Base-by-base conservation (phyloP, 2,888 invertebrate genomes). In the Strigamia crassipes region DNA sequence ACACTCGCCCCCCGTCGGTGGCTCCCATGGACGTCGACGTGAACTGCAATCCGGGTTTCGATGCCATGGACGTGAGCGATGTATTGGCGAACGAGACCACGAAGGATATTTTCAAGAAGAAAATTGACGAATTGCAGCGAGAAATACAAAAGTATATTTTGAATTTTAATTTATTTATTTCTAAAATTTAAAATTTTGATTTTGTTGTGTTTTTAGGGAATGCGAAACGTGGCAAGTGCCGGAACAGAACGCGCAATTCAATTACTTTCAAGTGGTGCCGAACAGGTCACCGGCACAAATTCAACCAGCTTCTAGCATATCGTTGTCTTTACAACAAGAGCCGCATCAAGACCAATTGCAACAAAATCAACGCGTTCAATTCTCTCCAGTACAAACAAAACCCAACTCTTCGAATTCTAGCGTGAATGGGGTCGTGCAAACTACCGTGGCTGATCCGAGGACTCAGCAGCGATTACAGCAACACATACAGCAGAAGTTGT, bases 101-200 rank as follows among this genome's bases (percentile, higher is more conserved):
- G 86, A 94, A 94, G 85, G 92, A 94, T 83, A 92, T 95, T 81
- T 91, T 92, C 83, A 93, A 93, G 86, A 91, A 94, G 81, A 93
- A 94, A 88, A 97, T 97, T 85, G 94, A 95, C 86, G 95, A 96
- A 86, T 89, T 96, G 78, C 94, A 96, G 87, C 89, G 95, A 2
- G 94, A 95, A 86, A 87, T 95, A 84, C 93, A 93, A 83, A 91
- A 93, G 84, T 94, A 78, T 4, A 81, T 73, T 38, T 38, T 8
- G 0, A 34, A 15, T 38, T 34, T 34, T 15, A 10, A 78, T 15
- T 27, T 1, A 27, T 2, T 80, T 61, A 3, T 13, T 34, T 31
- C 10, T 8, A 27, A 61, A 9, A 13, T 18, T 73, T 38, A n/a
- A 38, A 66, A 3, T 13, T n/a, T n/a, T n/a, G n/a, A n/a, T n/a